Evolutionary conservation across 2,888 invertebrate genomes (phyloP).

Genomic region (Monopis laevigella): DNA sequence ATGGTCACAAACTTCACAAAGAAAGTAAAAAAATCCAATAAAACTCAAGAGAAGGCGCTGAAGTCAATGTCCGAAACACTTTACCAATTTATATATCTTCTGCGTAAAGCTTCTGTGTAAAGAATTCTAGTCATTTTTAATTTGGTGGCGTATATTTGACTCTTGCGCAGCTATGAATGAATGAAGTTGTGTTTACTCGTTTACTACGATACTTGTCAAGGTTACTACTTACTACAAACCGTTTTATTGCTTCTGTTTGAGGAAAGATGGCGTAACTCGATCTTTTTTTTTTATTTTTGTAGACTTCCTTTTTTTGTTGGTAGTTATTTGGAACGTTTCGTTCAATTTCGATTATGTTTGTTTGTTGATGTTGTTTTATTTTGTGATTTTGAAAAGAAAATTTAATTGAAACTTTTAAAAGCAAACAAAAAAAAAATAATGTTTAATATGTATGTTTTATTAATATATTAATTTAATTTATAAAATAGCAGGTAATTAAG

Average conservation of each 20-base stretch:
- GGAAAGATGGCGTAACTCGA: constrained; percentile 37
- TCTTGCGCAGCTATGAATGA: constrained; percentile 14
- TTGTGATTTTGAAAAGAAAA: no score
- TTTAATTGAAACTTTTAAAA: no score
- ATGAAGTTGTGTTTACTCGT: constrained; percentile 19
- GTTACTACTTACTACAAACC: constrained; percentile 26
- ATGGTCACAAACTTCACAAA: constrained; percentile 28
- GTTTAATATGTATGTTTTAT: no score
- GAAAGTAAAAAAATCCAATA: constrained; percentile 35
- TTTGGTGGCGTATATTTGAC: constrained; percentile 5
- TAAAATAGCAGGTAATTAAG: no score
- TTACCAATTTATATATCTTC: constrained; percentile 1
- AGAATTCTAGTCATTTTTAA: neutral
- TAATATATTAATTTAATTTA: no score
- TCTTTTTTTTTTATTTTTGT: constrained; percentile 24
- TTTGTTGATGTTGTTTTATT: no score
- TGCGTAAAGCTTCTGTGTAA: neutral
- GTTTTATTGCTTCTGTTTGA: constrained; percentile 28
- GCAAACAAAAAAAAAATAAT: no score
- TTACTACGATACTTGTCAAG: constrained; percentile 30
- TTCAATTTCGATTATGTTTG: no score
- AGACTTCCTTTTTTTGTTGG: no score
- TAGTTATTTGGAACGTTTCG: no score
- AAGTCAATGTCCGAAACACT: constrained; percentile 4
- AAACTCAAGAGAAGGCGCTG: constrained; percentile 1